These are phyloP conservation scores for Antheraea pernyi DNA, from an alignment of 1,140 invertebrate genomes.

Conservation along the genomic window DNA sequence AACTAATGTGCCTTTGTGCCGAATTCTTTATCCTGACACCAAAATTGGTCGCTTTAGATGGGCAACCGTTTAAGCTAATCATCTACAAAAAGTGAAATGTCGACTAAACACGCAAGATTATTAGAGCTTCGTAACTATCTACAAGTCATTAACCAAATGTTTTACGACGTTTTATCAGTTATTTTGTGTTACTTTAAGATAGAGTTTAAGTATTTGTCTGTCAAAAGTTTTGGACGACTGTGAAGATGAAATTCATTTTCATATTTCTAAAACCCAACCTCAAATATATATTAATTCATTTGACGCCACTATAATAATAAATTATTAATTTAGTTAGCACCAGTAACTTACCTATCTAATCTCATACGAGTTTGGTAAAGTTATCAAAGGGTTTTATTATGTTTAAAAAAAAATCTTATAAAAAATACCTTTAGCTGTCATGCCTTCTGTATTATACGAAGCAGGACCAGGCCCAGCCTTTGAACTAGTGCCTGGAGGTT, in stretches of 20 bases:
- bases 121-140: neutral
- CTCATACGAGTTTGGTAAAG: no score
- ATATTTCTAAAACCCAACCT: no score
- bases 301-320: no score
- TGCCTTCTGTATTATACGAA: slow-evolving; percentile 91
- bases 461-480: slow-evolving; percentile 90
- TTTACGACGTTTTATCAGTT: neutral
- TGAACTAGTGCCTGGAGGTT: slow-evolving; percentile 70
- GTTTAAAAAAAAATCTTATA: neutral
- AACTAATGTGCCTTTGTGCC: neutral
- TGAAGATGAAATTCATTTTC: no score
- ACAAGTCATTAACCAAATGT: neutral
- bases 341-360: no score
- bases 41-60: neutral
- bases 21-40: neutral
- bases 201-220: no score
- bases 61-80: neutral
- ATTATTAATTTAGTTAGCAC: no score
- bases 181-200: neutral
- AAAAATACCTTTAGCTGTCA: slow-evolving; percentile 87
- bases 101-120: neutral
- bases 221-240: no score
- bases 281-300: no score
- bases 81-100: neutral
- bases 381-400: no score